Evolutionary conservation across 2,797 vertebrate species (phyloP), one percentile per base, ranked within the genome.

Genomic region (Diplodus puntazzo): DNA sequence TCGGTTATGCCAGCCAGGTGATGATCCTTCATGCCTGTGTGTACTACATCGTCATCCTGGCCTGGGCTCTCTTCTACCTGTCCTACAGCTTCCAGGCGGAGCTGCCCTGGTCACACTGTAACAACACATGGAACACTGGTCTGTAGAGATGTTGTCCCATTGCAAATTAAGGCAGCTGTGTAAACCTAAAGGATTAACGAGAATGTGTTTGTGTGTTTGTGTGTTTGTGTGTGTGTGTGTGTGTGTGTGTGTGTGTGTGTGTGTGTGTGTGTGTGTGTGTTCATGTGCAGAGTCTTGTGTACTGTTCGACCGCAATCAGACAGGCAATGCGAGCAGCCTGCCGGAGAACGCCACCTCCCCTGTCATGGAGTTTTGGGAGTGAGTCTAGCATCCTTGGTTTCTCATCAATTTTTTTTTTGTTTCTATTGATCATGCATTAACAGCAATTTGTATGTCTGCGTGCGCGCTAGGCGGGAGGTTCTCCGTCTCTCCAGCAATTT

Each of bases 311-410:
- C 65, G 59, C 59, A 94, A 93, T 80, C 79, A 77, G 25, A 76
- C 88, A 11, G 63, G 77, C 64, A 93, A 92, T 6, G 74, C 0
- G 1, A 94, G 71, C 81, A 45, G 72, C 75, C 57, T 89, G 6
- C 80, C 76, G 0, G 88, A 79, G 48, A 97, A 97, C 0, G 69
- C 92, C 82, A 96, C 96, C 0, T 97, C 96, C 0, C 95, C 97
- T 0, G 93, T 98, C 82, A 94, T 95, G 73, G 96, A 98, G 90
- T 97, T 97, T 85, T 98, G 97, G 97, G 97, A 98, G 97, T 97
- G 94, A 70, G 97, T 96, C 58, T 53, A 43, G 10, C 50, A 13
- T 54, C 2, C 4, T 52, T 23, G 10, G 9, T 23, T 55, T 54
- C n/a, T 66, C 11, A 4, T 48, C 5, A 2, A 1, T 55, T 6